Percentiles rank a stretch among this genome's conserved stretches.
These are phyloP conservation scores for Acanthosepion pharaonis DNA, from an alignment of 2,888 invertebrate species.

Conservation along the genomic window DNA sequence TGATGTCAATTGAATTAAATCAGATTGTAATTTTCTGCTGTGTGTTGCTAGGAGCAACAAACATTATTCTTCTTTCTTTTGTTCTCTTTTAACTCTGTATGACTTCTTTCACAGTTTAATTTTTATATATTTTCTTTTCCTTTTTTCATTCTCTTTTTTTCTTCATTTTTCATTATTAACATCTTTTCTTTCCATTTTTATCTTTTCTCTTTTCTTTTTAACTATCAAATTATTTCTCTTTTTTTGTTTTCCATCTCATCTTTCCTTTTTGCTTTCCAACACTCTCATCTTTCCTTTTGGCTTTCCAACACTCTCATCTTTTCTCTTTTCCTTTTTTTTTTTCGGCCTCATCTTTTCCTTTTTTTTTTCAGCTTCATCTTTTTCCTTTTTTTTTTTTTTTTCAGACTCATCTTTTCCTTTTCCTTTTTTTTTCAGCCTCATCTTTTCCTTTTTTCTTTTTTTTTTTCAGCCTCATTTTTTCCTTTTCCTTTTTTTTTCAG, in stretches of 20 bases:
- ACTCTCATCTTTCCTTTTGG: background rate
- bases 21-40: background rate
- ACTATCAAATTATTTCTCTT: background rate
- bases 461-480: background rate
- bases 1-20: slow-evolving; percentile 12
- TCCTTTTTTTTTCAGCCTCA: background rate
- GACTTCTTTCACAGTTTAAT: background rate
- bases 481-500: background rate
- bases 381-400: no score
- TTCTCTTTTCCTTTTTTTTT: background rate
- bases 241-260: background rate
- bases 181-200: background rate
- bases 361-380: no score
- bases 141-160: background rate
- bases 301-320: no score
- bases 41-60: background rate
- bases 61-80: background rate
- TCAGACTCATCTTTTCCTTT: background rate
- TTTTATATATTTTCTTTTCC: background rate
- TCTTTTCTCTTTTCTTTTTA: background rate
- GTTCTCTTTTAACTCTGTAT: no score
- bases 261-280: background rate
- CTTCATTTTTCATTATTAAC: background rate
- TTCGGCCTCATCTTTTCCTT: background rate
- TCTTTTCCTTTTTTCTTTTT: background rate